Evolutionary conservation across 2,888 invertebrate species (phyloP).

Genomic region (Eupeodes luniger): DNA sequence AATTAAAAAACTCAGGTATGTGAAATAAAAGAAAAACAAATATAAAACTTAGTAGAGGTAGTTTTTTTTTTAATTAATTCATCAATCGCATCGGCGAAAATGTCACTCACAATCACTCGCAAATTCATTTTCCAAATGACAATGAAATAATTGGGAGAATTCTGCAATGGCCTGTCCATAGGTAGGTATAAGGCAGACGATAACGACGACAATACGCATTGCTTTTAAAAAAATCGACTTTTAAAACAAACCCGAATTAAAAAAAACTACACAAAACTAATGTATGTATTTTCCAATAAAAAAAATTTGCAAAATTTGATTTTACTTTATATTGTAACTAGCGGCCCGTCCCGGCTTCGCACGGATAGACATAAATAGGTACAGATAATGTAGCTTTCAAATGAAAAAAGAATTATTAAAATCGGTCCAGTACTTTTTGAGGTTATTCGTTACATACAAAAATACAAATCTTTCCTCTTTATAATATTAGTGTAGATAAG

Average conservation of each 20-base stretch:
- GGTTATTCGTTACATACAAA: too few species aligned
- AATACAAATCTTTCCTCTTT: too few species aligned
- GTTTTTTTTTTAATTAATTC: slow-evolving; percentile 60
- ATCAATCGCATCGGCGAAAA: slow-evolving; percentile 48
- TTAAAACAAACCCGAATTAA: neutral
- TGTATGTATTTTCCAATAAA: neutral
- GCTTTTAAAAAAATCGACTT: neutral
- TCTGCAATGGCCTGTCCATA: neutral
- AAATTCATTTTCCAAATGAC: slow-evolving; percentile 61
- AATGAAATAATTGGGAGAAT: slow-evolving; percentile 56
- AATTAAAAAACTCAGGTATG: slow-evolving; percentile 34
- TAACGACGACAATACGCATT: neutral
- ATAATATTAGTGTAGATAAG: too few species aligned
- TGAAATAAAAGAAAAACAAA: neutral
- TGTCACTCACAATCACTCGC: slow-evolving; percentile 58
- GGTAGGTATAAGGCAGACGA: neutral
- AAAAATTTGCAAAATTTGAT: too few species aligned
- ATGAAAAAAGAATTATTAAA: too few species aligned
- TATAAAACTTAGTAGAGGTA: slow-evolving; percentile 5
- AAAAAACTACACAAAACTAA: slow-evolving; percentile 2
- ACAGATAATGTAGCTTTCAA: too few species aligned
- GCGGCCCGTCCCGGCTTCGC: too few species aligned
- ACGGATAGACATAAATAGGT: too few species aligned
- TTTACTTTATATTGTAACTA: too few species aligned
- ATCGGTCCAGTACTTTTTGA: too few species aligned